Base-by-base conservation (phyloP, 2,888 invertebrate species). In the Drosophila nr. perissopoda region DNA sequence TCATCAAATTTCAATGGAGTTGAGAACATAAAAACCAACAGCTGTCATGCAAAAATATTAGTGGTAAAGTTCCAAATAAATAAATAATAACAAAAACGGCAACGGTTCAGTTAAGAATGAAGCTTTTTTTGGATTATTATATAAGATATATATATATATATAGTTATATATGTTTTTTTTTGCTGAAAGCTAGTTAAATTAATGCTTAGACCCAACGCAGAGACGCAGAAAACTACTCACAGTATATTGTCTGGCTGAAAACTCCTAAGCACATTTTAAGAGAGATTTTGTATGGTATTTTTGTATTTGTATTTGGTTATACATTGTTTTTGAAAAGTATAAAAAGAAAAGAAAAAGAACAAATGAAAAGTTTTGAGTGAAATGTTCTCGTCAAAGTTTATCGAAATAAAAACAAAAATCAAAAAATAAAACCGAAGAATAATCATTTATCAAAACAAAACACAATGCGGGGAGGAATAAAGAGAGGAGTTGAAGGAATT, bases 171-270 rank as follows among this genome's bases (percentile, higher is more conserved):
- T 31, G 7, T 21, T 46, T 6, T 21, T 6, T 46, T 16, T 65
- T 38, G 63, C 62, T 49, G 48, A 49, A 70, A 75, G 71, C 80
- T 52, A 42, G 68, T 63, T 42, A 69, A 75, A 52, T 40, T 46
- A 67, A 54, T 52, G 52, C 63, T 64, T 40, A 70, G 63, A 70
- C 70, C 79, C 70, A 66, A 49, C 61, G 51, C 60, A 71, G 60
- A 60, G 74, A 64, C 63, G 64, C 53, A 54, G 27, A 29, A 71
- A 71, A 70, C 91, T 92, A 92, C 92, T 92, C 92, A 92, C 92
- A 92, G 92, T 92, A 92, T 92, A 93, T 92, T 93, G 92, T 82
- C 92, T 92, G 90, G 93, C 81, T 92, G 92, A 92, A 92, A 92
- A 93, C 89, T 92, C 92, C 92, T 92, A 92, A 83, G 73, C 80